Evolutionary conservation across 2,797 vertebrate species (phyloP).

Genomic region (Onychomys leucogaster): DNA sequence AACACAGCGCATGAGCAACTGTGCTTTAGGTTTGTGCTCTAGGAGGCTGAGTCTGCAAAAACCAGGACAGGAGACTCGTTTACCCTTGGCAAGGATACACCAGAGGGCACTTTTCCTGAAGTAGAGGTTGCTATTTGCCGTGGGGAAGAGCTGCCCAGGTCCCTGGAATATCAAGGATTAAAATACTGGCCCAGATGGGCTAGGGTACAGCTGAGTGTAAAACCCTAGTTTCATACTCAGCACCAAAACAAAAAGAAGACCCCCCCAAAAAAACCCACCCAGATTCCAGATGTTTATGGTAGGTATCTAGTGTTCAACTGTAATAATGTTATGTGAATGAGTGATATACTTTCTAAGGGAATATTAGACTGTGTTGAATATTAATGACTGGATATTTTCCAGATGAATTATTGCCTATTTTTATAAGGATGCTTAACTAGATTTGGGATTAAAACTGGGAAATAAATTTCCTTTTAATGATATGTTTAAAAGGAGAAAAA

Average conservation of each 20-base stretch:
- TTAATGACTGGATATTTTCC: constrained; percentile 14
- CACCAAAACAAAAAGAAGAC: neutral
- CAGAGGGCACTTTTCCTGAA: neutral
- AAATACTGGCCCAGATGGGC: neutral
- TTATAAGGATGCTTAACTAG: constrained; percentile 30
- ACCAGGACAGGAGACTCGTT: neutral
- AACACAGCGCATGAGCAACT: constrained; percentile 9
- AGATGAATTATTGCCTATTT: constrained; percentile 16
- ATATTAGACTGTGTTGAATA: neutral
- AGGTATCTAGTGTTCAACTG: constrained; percentile 18
- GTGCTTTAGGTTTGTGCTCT: neutral
- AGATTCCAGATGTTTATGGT: neutral
- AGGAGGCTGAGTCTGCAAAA: constrained; percentile 77
- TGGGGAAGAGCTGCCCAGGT: neutral
- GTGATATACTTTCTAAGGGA: neutral
- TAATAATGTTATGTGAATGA: neutral
- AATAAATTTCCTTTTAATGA: constrained; percentile 37
- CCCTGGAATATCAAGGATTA: neutral
- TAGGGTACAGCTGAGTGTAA: neutral
- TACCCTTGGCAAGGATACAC: constrained; percentile 51
- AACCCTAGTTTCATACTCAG: neutral
- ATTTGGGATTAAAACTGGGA: constrained; percentile 54
- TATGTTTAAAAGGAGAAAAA: neutral
- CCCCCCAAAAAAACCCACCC: neutral
- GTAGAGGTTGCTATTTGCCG: neutral